Conservation (phyloP, 2,888 invertebrate genomes). For the Acronicta psi region DNA sequence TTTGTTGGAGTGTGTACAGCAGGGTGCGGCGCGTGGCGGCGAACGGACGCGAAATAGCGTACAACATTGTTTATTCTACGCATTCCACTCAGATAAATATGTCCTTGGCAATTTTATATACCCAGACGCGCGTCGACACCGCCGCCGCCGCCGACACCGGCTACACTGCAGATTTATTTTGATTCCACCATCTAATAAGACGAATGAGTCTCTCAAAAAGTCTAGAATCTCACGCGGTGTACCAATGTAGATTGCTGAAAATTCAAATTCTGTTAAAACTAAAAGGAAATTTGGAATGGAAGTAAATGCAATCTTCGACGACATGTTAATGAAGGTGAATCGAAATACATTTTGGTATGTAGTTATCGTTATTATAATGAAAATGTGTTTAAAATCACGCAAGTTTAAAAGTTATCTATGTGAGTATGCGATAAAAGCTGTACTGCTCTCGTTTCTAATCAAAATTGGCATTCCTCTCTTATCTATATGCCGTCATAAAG, state of each 20-base stretch:
- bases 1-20: conserved; percentile 45
- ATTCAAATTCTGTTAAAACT: no score
- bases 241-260: conserved; percentile 22
- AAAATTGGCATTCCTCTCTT: conserved; percentile 84
- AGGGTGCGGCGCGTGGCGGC: conserved; percentile 73
- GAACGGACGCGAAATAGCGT: conserved; percentile 73
- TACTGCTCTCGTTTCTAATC: conserved; percentile 84
- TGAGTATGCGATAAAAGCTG: conserved; percentile 79
- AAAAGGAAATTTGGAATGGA: no score
- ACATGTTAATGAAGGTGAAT: conserved; percentile 25
- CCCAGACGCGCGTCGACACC: conserved; percentile 69
- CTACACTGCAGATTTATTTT: conserved; percentile 70
- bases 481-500: conserved; percentile 77
- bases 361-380: conserved; percentile 62
- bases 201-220: conserved; percentile 52
- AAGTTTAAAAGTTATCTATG: conserved; percentile 79
- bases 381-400: conserved; percentile 78
- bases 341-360: conserved; percentile 38
- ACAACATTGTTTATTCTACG: conserved; percentile 84
- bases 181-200: conserved; percentile 67
- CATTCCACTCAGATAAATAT: conserved; percentile 86
- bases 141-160: conserved; percentile 58
- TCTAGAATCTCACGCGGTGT: conserved; percentile 35
- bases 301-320: conserved; percentile 10
- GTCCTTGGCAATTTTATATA: conserved; percentile 85